Base-by-base conservation (phyloP, 2,888 invertebrate species). In the Leptopilina drosophilae region DNA sequence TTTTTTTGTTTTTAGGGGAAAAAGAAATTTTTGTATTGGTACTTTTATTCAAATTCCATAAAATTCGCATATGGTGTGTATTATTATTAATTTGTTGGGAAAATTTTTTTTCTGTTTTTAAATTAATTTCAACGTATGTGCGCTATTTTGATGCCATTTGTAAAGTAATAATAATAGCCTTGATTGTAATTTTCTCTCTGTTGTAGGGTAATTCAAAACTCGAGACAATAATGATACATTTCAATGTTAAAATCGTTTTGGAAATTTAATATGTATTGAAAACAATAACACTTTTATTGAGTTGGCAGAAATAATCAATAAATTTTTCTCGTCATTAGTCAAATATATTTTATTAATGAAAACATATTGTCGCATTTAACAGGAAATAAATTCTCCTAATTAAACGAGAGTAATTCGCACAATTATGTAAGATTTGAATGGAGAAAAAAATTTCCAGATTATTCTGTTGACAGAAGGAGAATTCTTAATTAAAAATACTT, bases 281-380 rank as follows among this genome's bases (percentile, higher is more conserved):
- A 73, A 73, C n/a, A 56, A 73, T 73, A 14, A 73, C 7, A 53
- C 14, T 7, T 20, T 20, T 69, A 20, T 15, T 42, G 8, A 65
- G 15, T 8, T 33, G 56, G n/a, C 53, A 73, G 26, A 26, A 20
- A 9, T 73, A 33, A 53, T 73, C 33, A 73, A 73, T 73, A 56
- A 73, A 56, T 53, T 56, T 73, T 40, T 33, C 49, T 12, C n/a
- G 20, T 20, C 14, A 49, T 69, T 26, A 12, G 14, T 69, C 46
- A 9, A 66, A 42, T n/a, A 26, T 69, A 69, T 53, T 26, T 69
- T 69, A 20, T 53, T 69, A 1, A 69, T 2, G 26, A 11, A 5
- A 12, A 69, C 8, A 42, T 42, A 42, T 49, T 49, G 9, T 20
- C 11, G 5, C 26, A 3, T 69, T 26, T n/a, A 15, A 20, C 15